These are phyloP conservation scores for Todus mexicanus DNA, from an alignment of 2,797 vertebrate genomes.

Conservation along the genomic window DNA sequence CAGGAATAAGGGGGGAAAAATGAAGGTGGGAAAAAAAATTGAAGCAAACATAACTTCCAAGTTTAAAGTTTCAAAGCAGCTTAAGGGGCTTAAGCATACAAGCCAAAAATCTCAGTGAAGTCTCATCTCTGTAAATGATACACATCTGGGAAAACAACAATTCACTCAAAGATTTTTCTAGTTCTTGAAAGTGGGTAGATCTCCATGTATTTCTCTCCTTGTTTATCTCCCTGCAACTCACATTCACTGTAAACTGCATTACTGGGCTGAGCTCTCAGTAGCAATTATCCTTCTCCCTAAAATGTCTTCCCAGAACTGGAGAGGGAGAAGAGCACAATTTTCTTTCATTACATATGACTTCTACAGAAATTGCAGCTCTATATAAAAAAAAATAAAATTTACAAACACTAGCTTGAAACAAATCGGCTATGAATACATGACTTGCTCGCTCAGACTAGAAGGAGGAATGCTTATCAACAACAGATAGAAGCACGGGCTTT, in stretches of 20 bases:
- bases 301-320: conserved; percentile 2
- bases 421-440: neutral
- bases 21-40: neutral
- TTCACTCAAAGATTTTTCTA: neutral
- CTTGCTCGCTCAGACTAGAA: neutral
- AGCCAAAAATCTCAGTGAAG: neutral
- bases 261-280: conserved; percentile 1
- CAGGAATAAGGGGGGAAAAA: neutral
- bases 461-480: conserved; percentile 1
- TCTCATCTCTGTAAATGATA: neutral
- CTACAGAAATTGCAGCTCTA: neutral
- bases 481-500: neutral
- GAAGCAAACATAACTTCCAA: neutral
- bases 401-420: neutral
- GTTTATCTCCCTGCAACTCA: conserved; percentile 10
- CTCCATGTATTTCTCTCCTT: neutral
- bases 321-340: conserved; percentile 38
- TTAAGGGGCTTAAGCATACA: neutral
- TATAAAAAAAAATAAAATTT: neutral
- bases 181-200: neutral
- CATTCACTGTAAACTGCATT: neutral
- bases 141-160: neutral
- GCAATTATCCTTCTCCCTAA: conserved; percentile 18
- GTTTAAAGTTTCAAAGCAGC: neutral
- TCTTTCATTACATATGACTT: conserved; percentile 30